A percentile compares a stretch with the other conserved stretches of the same genome.
Conservation (phyloP, 2,113 vertebrate species). For the Eptatretus burgeri region DNA sequence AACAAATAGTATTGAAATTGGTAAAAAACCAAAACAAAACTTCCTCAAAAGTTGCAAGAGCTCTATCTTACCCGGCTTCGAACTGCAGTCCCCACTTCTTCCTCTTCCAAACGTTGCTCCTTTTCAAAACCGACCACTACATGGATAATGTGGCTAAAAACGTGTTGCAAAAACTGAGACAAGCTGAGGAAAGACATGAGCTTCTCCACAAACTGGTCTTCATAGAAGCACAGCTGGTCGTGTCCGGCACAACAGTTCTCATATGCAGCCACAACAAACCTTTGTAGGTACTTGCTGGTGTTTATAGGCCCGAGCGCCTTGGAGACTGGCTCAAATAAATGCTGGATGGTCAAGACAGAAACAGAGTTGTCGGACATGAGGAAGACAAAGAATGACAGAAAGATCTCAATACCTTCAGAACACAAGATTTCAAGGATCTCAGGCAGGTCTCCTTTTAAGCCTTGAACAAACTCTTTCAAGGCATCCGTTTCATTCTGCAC, state of each 20-base stretch:
- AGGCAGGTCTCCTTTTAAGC: conserved; percentile 64
- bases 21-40: too few relatives aligned
- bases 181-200: conserved; percentile 60
- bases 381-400: conserved; percentile 55
- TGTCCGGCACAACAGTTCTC: conserved; percentile 45
- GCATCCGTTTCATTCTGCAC: conserved; percentile 26
- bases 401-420: conserved; percentile 67
- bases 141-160: conserved; percentile 73
- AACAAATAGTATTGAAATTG: too few relatives aligned
- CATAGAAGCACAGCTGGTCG: conserved; percentile 83
- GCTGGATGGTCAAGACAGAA: conserved; percentile 67
- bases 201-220: conserved; percentile 74
- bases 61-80: too few relatives aligned
- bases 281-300: conserved; percentile 55
- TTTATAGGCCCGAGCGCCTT: conserved; percentile 65
- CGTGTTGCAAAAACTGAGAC: conserved; percentile 44
- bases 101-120: conserved; percentile 10
- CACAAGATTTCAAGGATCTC: conserved; percentile 40
- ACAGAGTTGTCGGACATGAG: conserved; percentile 67
- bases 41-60: too few relatives aligned
- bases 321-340: conserved; percentile 74
- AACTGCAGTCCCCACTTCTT: neutral
- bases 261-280: conserved; percentile 52
- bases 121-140: conserved; percentile 53
- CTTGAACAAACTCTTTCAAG: conserved; percentile 66